Conservation (phyloP, 2,888 invertebrate genomes). For the Anagyrus pseudococci region DNA sequence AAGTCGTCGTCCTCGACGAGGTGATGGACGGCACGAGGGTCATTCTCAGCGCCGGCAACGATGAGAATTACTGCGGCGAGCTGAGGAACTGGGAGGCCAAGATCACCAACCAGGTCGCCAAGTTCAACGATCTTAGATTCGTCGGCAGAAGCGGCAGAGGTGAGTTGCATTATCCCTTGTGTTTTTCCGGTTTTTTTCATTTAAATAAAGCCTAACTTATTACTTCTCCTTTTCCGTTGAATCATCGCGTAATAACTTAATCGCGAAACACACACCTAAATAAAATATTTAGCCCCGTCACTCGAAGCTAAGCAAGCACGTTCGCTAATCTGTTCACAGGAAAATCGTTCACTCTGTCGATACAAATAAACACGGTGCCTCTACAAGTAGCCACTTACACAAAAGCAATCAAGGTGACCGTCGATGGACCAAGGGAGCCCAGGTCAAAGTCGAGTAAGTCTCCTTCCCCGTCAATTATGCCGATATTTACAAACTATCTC, state of each 20-base stretch:
- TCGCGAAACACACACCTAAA: too few relatives aligned
- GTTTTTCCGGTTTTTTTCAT: too few relatives aligned
- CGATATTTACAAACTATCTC: too few relatives aligned
- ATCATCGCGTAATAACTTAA: too few relatives aligned
- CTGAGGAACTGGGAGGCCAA: constrained; percentile 91
- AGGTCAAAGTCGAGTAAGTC: constrained; percentile 95
- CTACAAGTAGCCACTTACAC: constrained; percentile 90
- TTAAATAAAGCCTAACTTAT: too few relatives aligned
- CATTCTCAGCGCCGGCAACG: constrained; percentile 94
- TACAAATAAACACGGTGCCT: constrained; percentile 83
- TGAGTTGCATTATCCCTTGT: constrained; percentile 58
- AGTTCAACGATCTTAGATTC: constrained; percentile 97
- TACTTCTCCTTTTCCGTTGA: too few relatives aligned
- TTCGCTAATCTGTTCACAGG: constrained; percentile 63
- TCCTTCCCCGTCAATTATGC: too few relatives aligned
- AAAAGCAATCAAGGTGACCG: constrained; percentile 99
- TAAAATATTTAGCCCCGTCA: too few relatives aligned
- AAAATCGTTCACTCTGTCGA: constrained; percentile 94
- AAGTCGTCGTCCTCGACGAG: constrained; percentile 92
- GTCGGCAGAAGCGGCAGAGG: constrained; percentile 97
- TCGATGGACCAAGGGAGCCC: constrained; percentile 98
- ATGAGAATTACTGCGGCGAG: constrained; percentile 97
- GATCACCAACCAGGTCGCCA: constrained; percentile 98
- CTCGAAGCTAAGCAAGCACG: not conserved
- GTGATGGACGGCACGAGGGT: constrained; percentile 94